Base-by-base conservation (phyloP, 2,888 invertebrate species). In the Lasioglossum lativentre region DNA sequence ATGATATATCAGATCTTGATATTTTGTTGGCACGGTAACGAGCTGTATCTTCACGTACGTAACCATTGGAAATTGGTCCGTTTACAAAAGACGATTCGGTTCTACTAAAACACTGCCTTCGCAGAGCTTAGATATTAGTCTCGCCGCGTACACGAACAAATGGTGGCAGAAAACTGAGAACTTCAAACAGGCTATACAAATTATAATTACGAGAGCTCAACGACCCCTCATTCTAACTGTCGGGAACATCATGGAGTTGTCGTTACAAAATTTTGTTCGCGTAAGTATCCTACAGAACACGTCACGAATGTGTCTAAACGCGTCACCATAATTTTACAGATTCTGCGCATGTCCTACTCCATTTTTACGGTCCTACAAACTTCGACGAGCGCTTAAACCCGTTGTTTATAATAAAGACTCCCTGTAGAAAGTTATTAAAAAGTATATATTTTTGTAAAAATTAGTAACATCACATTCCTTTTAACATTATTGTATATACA, bases 1-100 rank as follows among this genome's bases (percentile, higher is more conserved):
- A 92, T 93, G 92, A 90, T 85, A 4, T 93, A 93, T 77, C 93
- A 93, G 79, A 91, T 93, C 52, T 93, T 93, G 75, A 92, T 93
- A 75, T 93, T 89, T 74, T 93, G 93, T 72, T 93, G 93, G 92
- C 92, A 93, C 52, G 93, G 93, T 34, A 93, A 93, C 81, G 93
- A 93, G 83, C 82, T 93, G 27, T 42, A 89, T 75, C 85, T 93
- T 27, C 93, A 93, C 75, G 93, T 92, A 78, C 87, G 92, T 89
- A 75, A 73, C 38, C 14, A 10, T 4, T 23, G 12, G 4, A 10
- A 38, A 12, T 38, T 68, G 23, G 12, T 38, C 4, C 19, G 6
- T 38, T 68, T 23, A 0, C 23, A 6, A 34, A 63, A 73, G 30
- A 4, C 0, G 68, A 63, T 5, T 2, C 38, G 56, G 52, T 75